These are phyloP conservation scores for Sarcoramphus papa DNA, from an alignment of 2,797 vertebrate species.

Conservation along the genomic window DNA sequence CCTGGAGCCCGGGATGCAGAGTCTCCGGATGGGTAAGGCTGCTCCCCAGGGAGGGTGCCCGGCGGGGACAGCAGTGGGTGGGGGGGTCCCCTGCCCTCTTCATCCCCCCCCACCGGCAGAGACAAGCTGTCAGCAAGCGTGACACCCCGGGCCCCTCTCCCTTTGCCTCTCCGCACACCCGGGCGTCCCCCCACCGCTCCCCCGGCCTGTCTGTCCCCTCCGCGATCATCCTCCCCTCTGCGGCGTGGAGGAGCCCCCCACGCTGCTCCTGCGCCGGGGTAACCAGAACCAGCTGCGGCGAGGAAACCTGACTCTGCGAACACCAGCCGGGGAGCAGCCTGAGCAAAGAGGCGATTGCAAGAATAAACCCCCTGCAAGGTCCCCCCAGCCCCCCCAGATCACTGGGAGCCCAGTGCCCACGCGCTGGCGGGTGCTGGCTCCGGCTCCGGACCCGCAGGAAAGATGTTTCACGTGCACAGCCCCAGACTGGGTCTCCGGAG, in stretches of 20 bases:
- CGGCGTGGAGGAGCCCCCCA: not conserved
- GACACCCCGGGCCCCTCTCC: not conserved
- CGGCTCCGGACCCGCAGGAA: fast-evolving
- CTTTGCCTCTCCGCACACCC: not conserved
- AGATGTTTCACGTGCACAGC: not conserved
- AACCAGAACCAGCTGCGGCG: not conserved
- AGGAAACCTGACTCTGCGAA: not conserved
- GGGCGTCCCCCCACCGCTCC: not conserved
- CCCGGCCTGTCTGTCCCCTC: not conserved
- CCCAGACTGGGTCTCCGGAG: not conserved
- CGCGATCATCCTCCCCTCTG: fast-evolving
- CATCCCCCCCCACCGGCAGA: not conserved
- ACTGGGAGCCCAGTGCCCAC: not conserved
- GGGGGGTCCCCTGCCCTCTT: no score
- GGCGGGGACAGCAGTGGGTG: fast-evolving
- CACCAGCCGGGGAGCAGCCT: not conserved
- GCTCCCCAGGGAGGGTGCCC: not conserved
- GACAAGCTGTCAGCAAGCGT: not conserved
- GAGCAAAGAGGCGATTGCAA: fast-evolving
- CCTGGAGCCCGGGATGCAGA: conserved; percentile 69
- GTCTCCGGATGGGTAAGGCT: conserved; percentile 73
- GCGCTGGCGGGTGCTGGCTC: fast-evolving
- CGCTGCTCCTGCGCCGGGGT: fast-evolving
- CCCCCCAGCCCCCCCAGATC: no score
- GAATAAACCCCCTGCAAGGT: not conserved